Conservation (phyloP, 2,113 vertebrate species). For the Pavo muticus region DNA sequence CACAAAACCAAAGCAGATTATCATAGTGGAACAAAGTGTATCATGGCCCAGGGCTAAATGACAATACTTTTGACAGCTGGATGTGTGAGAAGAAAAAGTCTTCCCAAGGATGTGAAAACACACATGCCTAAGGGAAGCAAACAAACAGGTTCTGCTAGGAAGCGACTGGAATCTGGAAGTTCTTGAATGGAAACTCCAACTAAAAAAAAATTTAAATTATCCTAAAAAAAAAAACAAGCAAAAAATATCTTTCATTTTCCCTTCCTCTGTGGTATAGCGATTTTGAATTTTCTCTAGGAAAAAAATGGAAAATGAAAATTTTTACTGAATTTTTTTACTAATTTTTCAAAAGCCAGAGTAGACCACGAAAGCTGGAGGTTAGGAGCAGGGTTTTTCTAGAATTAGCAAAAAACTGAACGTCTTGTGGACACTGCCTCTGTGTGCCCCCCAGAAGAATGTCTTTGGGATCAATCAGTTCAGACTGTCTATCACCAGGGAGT, state of each 20-base stretch:
- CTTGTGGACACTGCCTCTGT: not conserved
- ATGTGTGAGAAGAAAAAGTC: not conserved
- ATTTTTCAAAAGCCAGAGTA: not conserved
- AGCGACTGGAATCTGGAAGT: not conserved
- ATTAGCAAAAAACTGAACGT: not conserved
- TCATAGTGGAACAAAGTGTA: not conserved
- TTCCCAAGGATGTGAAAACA: not conserved
- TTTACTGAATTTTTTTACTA: not conserved
- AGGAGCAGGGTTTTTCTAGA: accelerated
- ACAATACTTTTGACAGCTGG: not conserved
- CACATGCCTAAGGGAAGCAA: not conserved
- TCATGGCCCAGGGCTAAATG: not conserved
- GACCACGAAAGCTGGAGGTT: not conserved
- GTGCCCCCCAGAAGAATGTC: not conserved
- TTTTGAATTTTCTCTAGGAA: not conserved
- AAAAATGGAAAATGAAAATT: not conserved
- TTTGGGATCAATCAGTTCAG: not conserved
- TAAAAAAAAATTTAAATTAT: not conserved
- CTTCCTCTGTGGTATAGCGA: accelerated
- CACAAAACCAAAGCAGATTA: not conserved
- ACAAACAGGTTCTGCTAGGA: not conserved
- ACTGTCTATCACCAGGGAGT: not conserved
- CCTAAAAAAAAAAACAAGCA: not conserved
- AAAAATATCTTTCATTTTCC: no score
- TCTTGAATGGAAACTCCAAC: not conserved